A percentile compares a stretch with the other conserved stretches of the same genome.
Conservation (phyloP, 2,888 invertebrate genomes). For the Lasioglossum vierecki region DNA sequence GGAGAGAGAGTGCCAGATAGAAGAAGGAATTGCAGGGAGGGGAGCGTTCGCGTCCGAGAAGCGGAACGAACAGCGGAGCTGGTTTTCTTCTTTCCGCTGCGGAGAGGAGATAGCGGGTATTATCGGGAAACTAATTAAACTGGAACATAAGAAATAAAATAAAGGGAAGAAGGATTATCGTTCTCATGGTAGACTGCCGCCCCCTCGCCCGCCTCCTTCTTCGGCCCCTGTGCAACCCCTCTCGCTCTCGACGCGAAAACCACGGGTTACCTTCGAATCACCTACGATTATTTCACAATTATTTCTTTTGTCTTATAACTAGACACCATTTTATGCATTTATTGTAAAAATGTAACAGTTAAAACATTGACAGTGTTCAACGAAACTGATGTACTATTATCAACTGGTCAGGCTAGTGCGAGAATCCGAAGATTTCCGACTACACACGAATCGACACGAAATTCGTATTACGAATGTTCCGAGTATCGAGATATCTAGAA, state of each 20-base stretch:
- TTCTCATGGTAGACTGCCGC: slow-evolving; percentile 67
- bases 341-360: background rate
- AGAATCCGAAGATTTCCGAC: too few relatives aligned
- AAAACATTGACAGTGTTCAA: too few relatives aligned
- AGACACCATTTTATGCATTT: background rate
- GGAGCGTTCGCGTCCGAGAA: slow-evolving; percentile 3
- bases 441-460: too few relatives aligned
- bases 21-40: slow-evolving; percentile 5
- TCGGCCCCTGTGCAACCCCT: background rate
- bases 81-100: slow-evolving; percentile 64
- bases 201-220: background rate
- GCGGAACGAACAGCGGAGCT: slow-evolving; percentile 43
- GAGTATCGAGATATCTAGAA: too few relatives aligned
- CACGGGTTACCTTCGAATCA: background rate
- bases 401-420: too few relatives aligned
- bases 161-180: slow-evolving; percentile 76
- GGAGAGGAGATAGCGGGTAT: slow-evolving; percentile 78
- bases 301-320: background rate
- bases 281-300: background rate
- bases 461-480: too few relatives aligned
- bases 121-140: slow-evolving; percentile 82
- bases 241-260: background rate
- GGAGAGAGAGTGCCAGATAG: too few relatives aligned
- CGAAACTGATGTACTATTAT: too few relatives aligned
- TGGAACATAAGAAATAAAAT: slow-evolving; percentile 81